These are phyloP conservation scores for Drosophila varians DNA, from an alignment of 1,140 invertebrate species.

Conservation along the genomic window DNA sequence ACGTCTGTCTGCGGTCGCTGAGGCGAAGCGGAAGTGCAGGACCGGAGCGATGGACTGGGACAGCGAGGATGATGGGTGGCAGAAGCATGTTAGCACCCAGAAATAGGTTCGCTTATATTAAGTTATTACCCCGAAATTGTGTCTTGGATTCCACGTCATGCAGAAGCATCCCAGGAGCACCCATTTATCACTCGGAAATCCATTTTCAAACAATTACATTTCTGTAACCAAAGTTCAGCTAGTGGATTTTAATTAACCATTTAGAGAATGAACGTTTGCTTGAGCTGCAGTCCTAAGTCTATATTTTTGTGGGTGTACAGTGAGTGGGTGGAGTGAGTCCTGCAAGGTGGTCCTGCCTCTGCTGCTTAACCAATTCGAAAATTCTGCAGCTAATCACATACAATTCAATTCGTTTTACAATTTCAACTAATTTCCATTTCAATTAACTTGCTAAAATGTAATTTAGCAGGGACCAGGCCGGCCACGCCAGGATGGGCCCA, in stretches of 20 bases:
- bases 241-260: constrained; percentile 18
- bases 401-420: constrained; percentile 84
- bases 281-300: not conserved
- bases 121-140: no score
- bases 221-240: constrained; percentile 5
- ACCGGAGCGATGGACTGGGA: not conserved
- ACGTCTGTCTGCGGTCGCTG: constrained; percentile 58
- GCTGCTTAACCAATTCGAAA: constrained; percentile 78
- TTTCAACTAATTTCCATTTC: constrained; percentile 84
- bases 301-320: not conserved
- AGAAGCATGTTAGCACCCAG: not conserved
- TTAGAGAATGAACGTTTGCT: not conserved
- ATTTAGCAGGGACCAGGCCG: constrained; percentile 64
- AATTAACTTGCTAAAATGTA: constrained; percentile 84
- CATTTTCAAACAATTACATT: not conserved
- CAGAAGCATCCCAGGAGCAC: no score
- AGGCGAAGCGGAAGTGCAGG: constrained; percentile 1
- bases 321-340: constrained; percentile 13
- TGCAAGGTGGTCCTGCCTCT: constrained; percentile 9
- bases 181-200: not conserved
- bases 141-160: no score
- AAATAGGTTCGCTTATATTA: not conserved
- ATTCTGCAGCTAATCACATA: constrained; percentile 82
- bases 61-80: constrained; percentile 4
- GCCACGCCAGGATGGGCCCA: constrained; percentile 6